These are phyloP conservation scores for Diabrotica virgifera DNA, from an alignment of 1,140 invertebrate species.

Conservation along the genomic window DNA sequence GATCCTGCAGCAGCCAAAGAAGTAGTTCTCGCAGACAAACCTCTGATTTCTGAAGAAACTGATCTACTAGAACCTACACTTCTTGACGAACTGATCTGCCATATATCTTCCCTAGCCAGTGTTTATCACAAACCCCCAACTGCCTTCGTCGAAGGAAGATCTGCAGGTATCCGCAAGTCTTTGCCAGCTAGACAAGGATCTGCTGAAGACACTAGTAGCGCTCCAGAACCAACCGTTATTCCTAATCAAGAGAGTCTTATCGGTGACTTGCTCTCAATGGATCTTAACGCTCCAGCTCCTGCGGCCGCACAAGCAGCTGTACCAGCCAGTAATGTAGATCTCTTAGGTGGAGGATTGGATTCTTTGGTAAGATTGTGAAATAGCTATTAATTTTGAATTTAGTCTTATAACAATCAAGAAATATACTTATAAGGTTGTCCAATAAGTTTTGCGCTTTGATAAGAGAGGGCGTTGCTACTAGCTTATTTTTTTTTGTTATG, in stretches of 20 bases:
- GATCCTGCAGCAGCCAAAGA: slow-evolving; percentile 99
- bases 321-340: slow-evolving; percentile 61
- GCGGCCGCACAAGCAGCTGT: slow-evolving; percentile 51
- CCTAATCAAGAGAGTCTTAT: slow-evolving; percentile 90
- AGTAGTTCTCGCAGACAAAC: slow-evolving; percentile 98
- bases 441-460: too few relatives aligned
- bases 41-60: slow-evolving; percentile 98
- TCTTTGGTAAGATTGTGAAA: slow-evolving; percentile 60
- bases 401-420: neutral
- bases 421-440: too few relatives aligned
- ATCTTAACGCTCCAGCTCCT: slow-evolving; percentile 67
- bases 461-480: too few relatives aligned
- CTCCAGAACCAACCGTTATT: slow-evolving; percentile 65
- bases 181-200: slow-evolving; percentile 50
- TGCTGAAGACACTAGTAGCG: slow-evolving; percentile 52
- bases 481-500: too few relatives aligned
- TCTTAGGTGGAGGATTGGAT: slow-evolving; percentile 81
- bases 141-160: slow-evolving; percentile 89
- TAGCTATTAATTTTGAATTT: slow-evolving; percentile 20
- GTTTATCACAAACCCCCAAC: slow-evolving; percentile 99
- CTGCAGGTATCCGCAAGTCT: slow-evolving; percentile 53
- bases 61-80: slow-evolving; percentile 97
- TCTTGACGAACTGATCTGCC: slow-evolving; percentile 97
- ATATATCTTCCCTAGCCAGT: slow-evolving; percentile 96
- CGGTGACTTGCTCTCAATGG: slow-evolving; percentile 95